phyloP scores from a whole-genome alignment of 1,140 invertebrate genomes.

The Bathynomus jamesi region DNA sequence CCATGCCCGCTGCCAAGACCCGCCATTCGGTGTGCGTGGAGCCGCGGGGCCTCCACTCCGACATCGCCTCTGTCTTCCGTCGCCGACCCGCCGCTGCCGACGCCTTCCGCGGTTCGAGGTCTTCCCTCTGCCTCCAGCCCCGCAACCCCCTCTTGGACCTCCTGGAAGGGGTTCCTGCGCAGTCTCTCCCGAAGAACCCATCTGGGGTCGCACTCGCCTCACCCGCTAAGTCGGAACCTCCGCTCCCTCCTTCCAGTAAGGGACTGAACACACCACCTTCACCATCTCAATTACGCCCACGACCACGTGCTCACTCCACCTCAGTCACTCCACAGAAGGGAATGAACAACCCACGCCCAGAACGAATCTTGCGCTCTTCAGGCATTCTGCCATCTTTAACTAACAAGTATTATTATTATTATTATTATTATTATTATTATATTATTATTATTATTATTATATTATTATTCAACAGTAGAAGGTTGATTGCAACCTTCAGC shows the following conservation, averaged over 20 bases:
- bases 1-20: conserved; percentile 6
- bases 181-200: not conserved
- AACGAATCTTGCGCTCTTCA: not conserved
- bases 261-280: not conserved
- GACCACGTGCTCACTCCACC: not conserved
- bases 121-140: conserved; percentile 6
- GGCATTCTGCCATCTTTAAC: not conserved
- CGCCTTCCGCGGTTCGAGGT: conserved; percentile 3
- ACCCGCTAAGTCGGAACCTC: not conserved
- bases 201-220: not conserved
- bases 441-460: too few relatives aligned
- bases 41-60: not conserved
- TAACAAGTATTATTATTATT: too few relatives aligned
- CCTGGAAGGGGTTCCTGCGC: conserved; percentile 5
- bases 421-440: too few relatives aligned
- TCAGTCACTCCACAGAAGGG: not conserved
- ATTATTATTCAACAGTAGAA: too few relatives aligned
- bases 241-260: not conserved
- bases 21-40: conserved; percentile 15
- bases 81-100: conserved; percentile 1
- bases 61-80: not conserved
- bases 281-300: not conserved
- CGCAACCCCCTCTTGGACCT: conserved; percentile 13
- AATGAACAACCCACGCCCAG: not conserved
- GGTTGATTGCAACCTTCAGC: too few relatives aligned